Evolutionary conservation across 1,140 invertebrate species (phyloP), one percentile per base, ranked within the genome.

Genomic region (Leptopilina boulardi): DNA sequence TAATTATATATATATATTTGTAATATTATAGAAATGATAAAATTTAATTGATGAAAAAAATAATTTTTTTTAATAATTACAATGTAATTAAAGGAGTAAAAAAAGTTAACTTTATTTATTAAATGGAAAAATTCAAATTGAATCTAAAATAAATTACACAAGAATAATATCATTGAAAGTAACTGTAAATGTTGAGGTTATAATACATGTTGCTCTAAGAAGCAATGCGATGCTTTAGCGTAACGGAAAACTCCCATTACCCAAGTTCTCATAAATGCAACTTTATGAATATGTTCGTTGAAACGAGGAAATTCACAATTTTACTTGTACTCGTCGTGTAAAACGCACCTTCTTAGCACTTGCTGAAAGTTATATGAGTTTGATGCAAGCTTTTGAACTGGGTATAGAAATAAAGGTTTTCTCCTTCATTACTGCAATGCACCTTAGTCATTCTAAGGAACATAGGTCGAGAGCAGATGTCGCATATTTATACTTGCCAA

Each of bases 221-320:
- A 66, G 56, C 56, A 30, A 66, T 66, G n/a, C n/a, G 56, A 66
- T 26, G 11, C 56, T 66, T 15, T 66, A 66, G 26, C 23, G 19
- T 30, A 66, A 66, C 10, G 56, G 56, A 9, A 66, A 66, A 66
- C 23, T 66, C 23, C 56, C 23, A 66, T 66, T 26, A 66, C 23
- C 9, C 21, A 26, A n/a, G 23, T 15, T 30, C 56, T 26, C 56
- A 66, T 66, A n/a, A 66, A 30, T 30, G 56, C 13, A 10, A 21
- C 56, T 15, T 66, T 26, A 66, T 66, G 56, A 66, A 30, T 30
- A 11, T 11, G 11, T 10, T 66, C 21, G 21, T 26, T 66, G 23
- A 66, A 66, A 66, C 3, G 56, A 66, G 56, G 54, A 66, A 66
- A 30, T 66, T 66, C 23, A 30, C 23, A 66, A 15, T 66, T 66